A percentile compares a stretch with the other conserved stretches of the same genome.
Evolutionary conservation across 2,113 vertebrate genomes (phyloP).

Genomic region (Condylura cristata): DNA sequence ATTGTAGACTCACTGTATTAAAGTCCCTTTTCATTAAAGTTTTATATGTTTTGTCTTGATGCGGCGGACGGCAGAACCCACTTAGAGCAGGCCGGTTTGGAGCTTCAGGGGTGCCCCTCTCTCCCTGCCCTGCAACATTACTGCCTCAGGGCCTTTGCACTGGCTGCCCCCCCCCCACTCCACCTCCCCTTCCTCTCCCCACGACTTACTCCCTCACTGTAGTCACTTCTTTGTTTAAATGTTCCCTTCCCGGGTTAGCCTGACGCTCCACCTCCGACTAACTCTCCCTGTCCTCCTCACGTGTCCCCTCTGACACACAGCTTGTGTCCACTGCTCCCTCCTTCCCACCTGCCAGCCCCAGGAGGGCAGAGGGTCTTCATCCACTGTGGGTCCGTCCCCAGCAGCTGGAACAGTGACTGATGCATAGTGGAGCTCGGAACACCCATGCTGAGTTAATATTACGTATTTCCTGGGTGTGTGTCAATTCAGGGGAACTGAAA

Average conservation of each 20-base stretch:
- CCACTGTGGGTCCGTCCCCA: not conserved
- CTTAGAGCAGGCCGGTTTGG: too few relatives aligned
- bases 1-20: too few relatives aligned
- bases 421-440: not conserved
- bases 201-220: not conserved
- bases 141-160: not conserved
- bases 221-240: not conserved
- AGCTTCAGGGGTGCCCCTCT: too few relatives aligned
- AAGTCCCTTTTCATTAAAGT: too few relatives aligned
- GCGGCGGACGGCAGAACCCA: too few relatives aligned
- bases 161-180: not conserved
- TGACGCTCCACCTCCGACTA: too few relatives aligned
- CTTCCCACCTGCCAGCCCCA: not conserved
- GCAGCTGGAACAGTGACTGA: not conserved
- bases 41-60: too few relatives aligned
- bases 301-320: not conserved
- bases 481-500: too few relatives aligned
- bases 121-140: too few relatives aligned
- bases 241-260: not conserved
- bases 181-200: not conserved
- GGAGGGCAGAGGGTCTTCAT: not conserved
- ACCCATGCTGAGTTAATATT: not conserved
- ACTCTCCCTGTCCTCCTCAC: too few relatives aligned
- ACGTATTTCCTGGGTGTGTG: not conserved
- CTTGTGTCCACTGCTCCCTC: not conserved